These are phyloP conservation scores for Pedicia rivosa DNA, from an alignment of 2,888 invertebrate species.

Conservation along the genomic window DNA sequence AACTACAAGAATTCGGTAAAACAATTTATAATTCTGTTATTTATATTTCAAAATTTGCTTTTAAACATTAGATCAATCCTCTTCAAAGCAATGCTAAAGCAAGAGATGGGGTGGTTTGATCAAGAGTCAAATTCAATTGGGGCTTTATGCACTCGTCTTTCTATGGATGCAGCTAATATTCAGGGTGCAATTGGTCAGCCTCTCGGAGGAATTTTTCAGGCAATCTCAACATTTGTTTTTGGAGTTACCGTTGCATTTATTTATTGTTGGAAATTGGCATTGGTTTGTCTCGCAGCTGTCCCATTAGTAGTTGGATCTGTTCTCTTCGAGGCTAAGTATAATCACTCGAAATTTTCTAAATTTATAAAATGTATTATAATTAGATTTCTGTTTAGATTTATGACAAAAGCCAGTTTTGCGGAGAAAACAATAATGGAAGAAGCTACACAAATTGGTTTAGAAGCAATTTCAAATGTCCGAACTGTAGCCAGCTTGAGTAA, in stretches of 20 bases:
- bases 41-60: no score
- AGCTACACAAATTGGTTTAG: slow-evolving; percentile 55
- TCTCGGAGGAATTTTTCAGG: slow-evolving; percentile 51
- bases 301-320: slow-evolving; percentile 54
- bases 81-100: slow-evolving; percentile 49
- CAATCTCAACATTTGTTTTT: slow-evolving; percentile 44
- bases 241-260: slow-evolving; percentile 45
- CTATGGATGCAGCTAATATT: slow-evolving; percentile 55
- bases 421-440: slow-evolving; percentile 48
- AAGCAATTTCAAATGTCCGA: slow-evolving; percentile 55
- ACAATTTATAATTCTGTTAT: no score
- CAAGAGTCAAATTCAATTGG: slow-evolving; percentile 49
- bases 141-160: slow-evolving; percentile 48
- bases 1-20: slow-evolving; percentile 46
- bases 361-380: not conserved
- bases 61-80: slow-evolving; percentile 26
- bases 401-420: slow-evolving; percentile 40
- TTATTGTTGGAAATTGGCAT: slow-evolving; percentile 54
- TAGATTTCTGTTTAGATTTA: slow-evolving; percentile 25
- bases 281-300: slow-evolving; percentile 47
- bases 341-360: not conserved
- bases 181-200: slow-evolving; percentile 59
- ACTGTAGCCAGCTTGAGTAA: slow-evolving; percentile 46
- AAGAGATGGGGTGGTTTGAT: slow-evolving; percentile 64
- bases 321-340: slow-evolving; percentile 41